Percentiles rank a stretch among this genome's conserved stretches.
phyloP scores from a whole-genome alignment of 2,113 vertebrate species.

The Pardalotus punctatus region DNA sequence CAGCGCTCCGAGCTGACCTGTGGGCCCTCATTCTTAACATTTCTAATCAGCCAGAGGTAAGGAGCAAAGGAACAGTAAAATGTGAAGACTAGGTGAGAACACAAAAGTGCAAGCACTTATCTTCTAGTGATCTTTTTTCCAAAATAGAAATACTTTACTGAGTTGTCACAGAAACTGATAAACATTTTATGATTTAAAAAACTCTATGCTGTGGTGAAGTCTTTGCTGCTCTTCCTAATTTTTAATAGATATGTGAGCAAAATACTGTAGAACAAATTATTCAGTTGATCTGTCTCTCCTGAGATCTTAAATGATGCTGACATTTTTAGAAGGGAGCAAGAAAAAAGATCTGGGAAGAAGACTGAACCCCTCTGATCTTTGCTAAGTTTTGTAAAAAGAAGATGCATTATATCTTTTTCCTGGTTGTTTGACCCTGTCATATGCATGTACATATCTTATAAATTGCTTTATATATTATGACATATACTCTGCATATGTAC shows the following conservation, averaged over 20 bases:
- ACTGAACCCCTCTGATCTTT: not conserved
- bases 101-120: not conserved
- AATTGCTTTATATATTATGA: not conserved
- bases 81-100: not conserved
- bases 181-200: not conserved
- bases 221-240: not conserved
- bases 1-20: conserved; percentile 87
- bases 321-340: not conserved
- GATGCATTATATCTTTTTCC: not conserved
- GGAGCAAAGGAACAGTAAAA: not conserved
- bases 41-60: conserved; percentile 90
- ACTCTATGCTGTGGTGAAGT: not conserved
- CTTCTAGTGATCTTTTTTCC: not conserved
- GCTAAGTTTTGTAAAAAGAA: not conserved
- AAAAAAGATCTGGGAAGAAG: not conserved
- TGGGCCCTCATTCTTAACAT: conserved; percentile 94
- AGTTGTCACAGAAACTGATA: not conserved
- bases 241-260: not conserved
- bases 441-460: not conserved
- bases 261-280: not conserved
- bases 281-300: not conserved
- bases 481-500: not conserved
- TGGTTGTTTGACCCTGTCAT: not conserved
- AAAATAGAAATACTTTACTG: not conserved
- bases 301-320: not conserved